These are phyloP conservation scores for Melanotaenia pygmaea DNA, from an alignment of 2,797 vertebrate genomes.

Conservation along the genomic window DNA sequence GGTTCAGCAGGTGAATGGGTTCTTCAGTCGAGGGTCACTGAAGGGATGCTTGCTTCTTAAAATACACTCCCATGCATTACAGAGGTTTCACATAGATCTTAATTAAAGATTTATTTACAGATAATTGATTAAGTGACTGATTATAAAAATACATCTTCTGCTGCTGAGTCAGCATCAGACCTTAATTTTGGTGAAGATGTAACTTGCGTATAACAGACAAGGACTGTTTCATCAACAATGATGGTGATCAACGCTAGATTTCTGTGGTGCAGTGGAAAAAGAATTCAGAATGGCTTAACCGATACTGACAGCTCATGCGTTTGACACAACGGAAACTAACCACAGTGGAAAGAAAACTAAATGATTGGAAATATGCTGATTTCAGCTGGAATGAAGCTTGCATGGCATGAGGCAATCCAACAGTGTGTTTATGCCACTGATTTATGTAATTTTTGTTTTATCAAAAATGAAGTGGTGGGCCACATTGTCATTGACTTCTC, in stretches of 20 bases:
- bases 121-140: too few relatives aligned
- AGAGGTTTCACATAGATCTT: too few relatives aligned
- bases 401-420: background rate
- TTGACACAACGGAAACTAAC: background rate
- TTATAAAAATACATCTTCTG: too few relatives aligned
- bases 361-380: constrained; percentile 1
- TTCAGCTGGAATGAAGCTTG: constrained; percentile 1
- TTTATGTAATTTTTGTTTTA: constrained; percentile 4
- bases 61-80: too few relatives aligned
- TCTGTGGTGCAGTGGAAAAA: constrained; percentile 1
- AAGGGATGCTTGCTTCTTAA: too few relatives aligned
- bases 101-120: too few relatives aligned
- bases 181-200: background rate
- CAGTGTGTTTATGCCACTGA: constrained; percentile 1
- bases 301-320: background rate
- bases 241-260: background rate
- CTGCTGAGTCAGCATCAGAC: too few relatives aligned
- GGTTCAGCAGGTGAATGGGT: too few relatives aligned
- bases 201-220: background rate
- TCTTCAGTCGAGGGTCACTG: too few relatives aligned
- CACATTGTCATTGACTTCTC: background rate
- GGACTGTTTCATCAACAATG: background rate
- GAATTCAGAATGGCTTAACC: background rate
- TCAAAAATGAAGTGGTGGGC: background rate
- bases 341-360: constrained; percentile 9